A percentile compares a stretch with the other conserved stretches of the same genome.
These are phyloP conservation scores for Phalacrocorax aristotelis DNA, from an alignment of 2,113 vertebrate genomes.

Conservation along the genomic window DNA sequence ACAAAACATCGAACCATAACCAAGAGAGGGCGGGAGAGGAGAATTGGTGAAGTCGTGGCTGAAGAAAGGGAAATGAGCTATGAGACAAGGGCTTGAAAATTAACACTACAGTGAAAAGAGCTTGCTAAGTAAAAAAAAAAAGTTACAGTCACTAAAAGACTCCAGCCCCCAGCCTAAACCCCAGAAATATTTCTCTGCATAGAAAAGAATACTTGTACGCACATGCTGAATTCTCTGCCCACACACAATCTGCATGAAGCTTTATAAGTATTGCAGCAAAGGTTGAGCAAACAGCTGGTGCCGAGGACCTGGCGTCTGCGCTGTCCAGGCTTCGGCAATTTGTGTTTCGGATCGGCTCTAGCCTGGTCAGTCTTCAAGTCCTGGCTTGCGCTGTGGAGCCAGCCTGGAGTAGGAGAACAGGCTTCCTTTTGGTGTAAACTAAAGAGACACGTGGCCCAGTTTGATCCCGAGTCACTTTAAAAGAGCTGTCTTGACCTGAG, in stretches of 20 bases:
- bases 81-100: background rate
- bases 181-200: background rate
- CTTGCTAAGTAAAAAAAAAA: background rate
- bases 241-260: background rate
- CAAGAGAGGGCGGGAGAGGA: background rate
- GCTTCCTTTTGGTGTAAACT: background rate
- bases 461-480: background rate
- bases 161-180: background rate
- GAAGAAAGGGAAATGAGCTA: background rate
- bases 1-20: background rate
- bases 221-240: background rate
- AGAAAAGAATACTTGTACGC: background rate
- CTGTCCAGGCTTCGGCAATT: rapidly evolving
- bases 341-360: rapidly evolving
- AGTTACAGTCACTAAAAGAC: background rate
- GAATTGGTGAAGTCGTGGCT: background rate
- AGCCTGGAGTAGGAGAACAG: background rate
- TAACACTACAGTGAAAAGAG: background rate
- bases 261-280: background rate
- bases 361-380: background rate
- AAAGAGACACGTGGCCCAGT: background rate
- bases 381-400: background rate
- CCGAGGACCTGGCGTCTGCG: rapidly evolving
- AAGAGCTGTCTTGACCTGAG: background rate
- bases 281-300: background rate